Conservation (phyloP, 2,888 invertebrate species). For the Leucozona laternaria region DNA sequence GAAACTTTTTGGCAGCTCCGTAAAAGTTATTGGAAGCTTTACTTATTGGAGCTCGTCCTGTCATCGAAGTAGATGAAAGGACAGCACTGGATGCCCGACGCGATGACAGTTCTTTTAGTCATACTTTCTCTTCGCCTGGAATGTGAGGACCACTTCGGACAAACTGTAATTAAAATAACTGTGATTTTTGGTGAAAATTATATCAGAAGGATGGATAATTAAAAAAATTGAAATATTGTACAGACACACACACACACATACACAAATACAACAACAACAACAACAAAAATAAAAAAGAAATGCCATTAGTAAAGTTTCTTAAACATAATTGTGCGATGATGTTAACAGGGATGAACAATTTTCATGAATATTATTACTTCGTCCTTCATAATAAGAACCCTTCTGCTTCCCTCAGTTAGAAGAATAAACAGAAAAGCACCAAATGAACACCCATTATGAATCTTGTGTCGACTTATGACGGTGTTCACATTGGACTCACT, state of each 20-base stretch:
- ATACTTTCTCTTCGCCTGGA: conserved; percentile 92
- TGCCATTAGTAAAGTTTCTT: too few relatives aligned
- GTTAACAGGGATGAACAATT: too few relatives aligned
- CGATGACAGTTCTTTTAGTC: conserved; percentile 86
- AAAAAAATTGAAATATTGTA: neutral
- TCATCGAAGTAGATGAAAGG: conserved; percentile 60
- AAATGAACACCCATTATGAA: too few relatives aligned
- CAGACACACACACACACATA: neutral
- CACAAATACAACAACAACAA: conserved; percentile 1
- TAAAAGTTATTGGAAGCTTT: conserved; percentile 64
- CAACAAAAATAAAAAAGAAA: too few relatives aligned
- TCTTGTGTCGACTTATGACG: too few relatives aligned
- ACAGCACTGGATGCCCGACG: conserved; percentile 81
- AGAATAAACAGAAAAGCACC: too few relatives aligned
- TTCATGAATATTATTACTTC: too few relatives aligned
- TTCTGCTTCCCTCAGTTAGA: too few relatives aligned
- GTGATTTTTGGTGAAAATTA: conserved; percentile 80
- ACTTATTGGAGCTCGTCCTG: conserved; percentile 55
- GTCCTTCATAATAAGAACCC: too few relatives aligned
- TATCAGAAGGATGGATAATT: neutral
- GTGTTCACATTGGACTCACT: too few relatives aligned
- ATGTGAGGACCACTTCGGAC: conserved; percentile 89
- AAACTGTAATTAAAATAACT: conserved; percentile 87
- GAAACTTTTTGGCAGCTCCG: conserved; percentile 79
- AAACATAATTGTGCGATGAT: too few relatives aligned